phyloP scores from a whole-genome alignment of 1,140 invertebrate species.

The Anastrepha obliqua region DNA sequence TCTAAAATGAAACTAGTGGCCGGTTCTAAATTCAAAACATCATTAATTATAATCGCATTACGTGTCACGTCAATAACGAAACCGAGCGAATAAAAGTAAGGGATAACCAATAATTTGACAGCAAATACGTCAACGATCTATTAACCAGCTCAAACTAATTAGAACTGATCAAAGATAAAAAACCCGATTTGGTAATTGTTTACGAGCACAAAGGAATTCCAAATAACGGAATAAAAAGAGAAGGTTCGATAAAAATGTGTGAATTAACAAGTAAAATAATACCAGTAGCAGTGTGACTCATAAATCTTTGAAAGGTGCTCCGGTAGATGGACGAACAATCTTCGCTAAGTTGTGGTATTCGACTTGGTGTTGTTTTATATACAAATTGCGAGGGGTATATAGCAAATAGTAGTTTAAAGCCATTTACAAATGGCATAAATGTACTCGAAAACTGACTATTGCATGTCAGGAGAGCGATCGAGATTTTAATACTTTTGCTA shows the following conservation, averaged over 20 bases:
- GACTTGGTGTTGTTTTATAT: no score
- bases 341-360: no score
- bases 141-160: neutral
- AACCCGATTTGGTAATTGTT: neutral
- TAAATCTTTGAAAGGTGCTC: no score
- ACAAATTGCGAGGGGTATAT: no score
- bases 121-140: neutral
- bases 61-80: slow-evolving; percentile 9
- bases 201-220: neutral
- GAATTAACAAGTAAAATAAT: no score
- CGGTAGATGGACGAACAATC: no score
- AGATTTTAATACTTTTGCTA: no score
- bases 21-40: neutral
- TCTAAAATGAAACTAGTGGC: neutral
- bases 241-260: neutral
- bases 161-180: neutral
- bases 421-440: no score
- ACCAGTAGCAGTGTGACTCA: no score
- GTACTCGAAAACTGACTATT: no score
- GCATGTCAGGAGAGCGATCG: no score
- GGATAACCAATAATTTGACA: neutral
- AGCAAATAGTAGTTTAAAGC: no score
- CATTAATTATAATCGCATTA: slow-evolving; percentile 26
- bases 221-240: neutral
- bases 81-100: neutral